A percentile compares a stretch with the other conserved stretches of the same genome.
Evolutionary conservation across 1,140 invertebrate genomes (phyloP).

Genomic region (Elymnias hypermnestra): DNA sequence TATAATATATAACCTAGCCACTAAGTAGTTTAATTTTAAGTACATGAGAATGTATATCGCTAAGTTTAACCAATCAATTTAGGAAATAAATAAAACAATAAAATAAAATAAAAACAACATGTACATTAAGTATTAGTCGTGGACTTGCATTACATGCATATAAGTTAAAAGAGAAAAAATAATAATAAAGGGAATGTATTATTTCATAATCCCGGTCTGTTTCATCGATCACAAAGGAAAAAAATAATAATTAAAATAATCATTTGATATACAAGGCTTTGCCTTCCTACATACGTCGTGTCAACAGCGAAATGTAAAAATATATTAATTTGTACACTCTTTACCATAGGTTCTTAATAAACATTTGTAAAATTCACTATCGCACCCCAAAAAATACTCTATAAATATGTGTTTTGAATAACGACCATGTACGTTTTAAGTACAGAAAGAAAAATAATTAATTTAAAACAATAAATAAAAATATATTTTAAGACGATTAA

Average conservation of each 20-base stretch:
- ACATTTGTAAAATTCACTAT: conserved; percentile 74
- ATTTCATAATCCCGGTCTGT: conserved; percentile 69
- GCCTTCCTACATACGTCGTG: conserved; percentile 52
- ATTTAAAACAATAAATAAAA: conserved; percentile 63
- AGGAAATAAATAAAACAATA: conserved; percentile 37
- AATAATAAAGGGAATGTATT: conserved; percentile 67
- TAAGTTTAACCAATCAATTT: conserved; percentile 36
- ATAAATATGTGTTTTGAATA: conserved; percentile 48
- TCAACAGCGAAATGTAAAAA: conserved; percentile 72
- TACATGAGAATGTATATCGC: conserved; percentile 46
- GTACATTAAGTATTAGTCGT: conserved; percentile 73
- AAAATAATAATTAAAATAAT: conserved; percentile 49
- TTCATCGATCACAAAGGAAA: conserved; percentile 61
- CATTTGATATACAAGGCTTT: conserved; percentile 59
- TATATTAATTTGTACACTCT: conserved; percentile 75
- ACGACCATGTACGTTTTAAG: conserved; percentile 54
- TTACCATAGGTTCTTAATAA: conserved; percentile 53
- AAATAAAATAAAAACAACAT: conserved; percentile 56
- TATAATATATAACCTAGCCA: conserved; percentile 23
- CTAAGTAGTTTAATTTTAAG: conserved; percentile 46
- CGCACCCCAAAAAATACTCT: conserved; percentile 69
- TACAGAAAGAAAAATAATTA: conserved; percentile 52
- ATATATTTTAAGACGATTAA: conserved; percentile 43
- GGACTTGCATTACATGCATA: conserved; percentile 72
- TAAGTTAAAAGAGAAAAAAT: conserved; percentile 45